A percentile compares a stretch with the other conserved stretches of the same genome.
These are phyloP conservation scores for Drosophila prosaltans DNA, from an alignment of 1,140 invertebrate species.

Conservation along the genomic window DNA sequence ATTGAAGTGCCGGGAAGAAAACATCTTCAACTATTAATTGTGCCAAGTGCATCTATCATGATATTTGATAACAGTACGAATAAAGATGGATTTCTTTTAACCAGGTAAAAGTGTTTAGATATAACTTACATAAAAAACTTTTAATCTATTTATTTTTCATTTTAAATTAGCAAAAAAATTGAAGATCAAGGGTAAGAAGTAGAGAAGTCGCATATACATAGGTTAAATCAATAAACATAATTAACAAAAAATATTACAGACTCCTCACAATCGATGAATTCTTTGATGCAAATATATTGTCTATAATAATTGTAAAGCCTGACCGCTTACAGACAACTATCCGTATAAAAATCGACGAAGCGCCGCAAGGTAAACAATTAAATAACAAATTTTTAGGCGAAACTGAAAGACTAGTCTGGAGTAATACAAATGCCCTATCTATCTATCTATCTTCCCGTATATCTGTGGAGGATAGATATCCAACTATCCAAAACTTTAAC, in stretches of 20 bases:
- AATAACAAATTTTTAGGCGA: too few relatives aligned
- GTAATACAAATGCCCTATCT: too few relatives aligned
- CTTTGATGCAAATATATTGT: slow-evolving; percentile 41
- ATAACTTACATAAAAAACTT: background rate
- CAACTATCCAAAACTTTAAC: too few relatives aligned
- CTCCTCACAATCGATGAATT: background rate
- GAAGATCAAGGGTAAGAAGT: too few relatives aligned
- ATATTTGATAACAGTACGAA: slow-evolving; percentile 47
- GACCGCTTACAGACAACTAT: background rate
- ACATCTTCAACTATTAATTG: fast-evolving
- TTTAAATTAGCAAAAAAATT: background rate
- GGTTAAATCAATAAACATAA: too few relatives aligned
- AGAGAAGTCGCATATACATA: background rate
- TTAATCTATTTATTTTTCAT: too few relatives aligned
- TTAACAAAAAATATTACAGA: background rate
- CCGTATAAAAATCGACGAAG: background rate
- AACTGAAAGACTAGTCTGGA: too few relatives aligned
- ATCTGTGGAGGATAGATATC: too few relatives aligned
- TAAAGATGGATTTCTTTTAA: slow-evolving; percentile 14
- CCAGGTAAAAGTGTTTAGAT: slow-evolving; percentile 11
- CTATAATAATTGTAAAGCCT: slow-evolving; percentile 10
- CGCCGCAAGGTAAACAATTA: background rate
- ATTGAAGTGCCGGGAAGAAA: slow-evolving; percentile 83
- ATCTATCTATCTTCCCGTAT: too few relatives aligned
- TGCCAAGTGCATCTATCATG: fast-evolving